Base-by-base conservation (phyloP, 2,113 vertebrate species). In the Piprites chloris region DNA sequence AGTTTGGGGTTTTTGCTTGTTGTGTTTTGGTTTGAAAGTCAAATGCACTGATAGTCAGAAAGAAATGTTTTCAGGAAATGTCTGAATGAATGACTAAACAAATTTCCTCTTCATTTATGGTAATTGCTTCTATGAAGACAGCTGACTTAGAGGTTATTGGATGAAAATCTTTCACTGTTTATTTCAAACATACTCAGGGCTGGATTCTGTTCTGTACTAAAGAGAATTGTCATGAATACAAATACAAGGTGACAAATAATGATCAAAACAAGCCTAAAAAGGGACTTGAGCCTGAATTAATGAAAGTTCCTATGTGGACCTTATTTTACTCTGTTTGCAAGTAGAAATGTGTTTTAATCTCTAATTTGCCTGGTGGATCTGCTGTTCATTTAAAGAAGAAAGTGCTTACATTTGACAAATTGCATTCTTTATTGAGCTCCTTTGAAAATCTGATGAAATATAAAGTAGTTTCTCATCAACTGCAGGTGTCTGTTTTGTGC, bases 81-180 rank as follows among this genome's bases (percentile, higher is more conserved):
- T 61, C 28, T 61, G 50, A 88, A 80, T 52, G 32, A 91, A 90
- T 52, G n/a, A 56, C 59, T 56, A 46, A 94, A 80, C 41, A 78
- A 86, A 75, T 92, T 90, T 97, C 56, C 35, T 72, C 66, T 96
- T 95, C 20, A 73, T 77, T 92, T 96, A 55, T 93, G 23, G 32
- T 75, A 94, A 93, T 81, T 90, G 30, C 4, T 74, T 92, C 62
- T 81, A 41, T 81, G 42, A 87, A 97, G n/a, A 65, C 61, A 95
- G 9, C 24, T 72, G 83, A 92, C 80, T 80, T 73, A 59, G 52
- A 78, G 35, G 72, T 74, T 90, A 78, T 67, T 75, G 56, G 28
- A 83, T 71, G 24, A 75, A 95, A 93, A 71, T 39, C 35, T 90
- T 90, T 42, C 30, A 41, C 30, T 92, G 33, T 83, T 88, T 94